Evolutionary conservation across 2,888 invertebrate genomes (phyloP), one percentile per base, ranked within the genome.

Genomic region (Athrips mouffetella): DNA sequence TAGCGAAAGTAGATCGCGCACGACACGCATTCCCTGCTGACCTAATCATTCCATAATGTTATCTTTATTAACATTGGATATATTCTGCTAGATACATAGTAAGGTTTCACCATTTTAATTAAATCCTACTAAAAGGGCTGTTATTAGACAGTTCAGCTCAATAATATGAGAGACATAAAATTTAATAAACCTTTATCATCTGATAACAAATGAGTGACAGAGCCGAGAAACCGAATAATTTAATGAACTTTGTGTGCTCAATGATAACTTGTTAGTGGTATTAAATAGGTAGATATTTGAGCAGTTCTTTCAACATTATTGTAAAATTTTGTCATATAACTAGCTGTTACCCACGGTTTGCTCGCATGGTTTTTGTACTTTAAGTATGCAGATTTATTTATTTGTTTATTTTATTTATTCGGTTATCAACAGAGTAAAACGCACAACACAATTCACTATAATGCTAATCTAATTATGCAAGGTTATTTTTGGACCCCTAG

Each of bases 101-200:
- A 67, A 68, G 71, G 67, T 65, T 72, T 70, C 71, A 76, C 75
- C 59, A 68, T 75, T 79, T 80, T 81, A 80, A 84, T 82, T 72
- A 81, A 73, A 62, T 59, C 67, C 65, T 63, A 69, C 67, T 66
- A 60, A 70, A 66, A 73, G 69, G 62, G 61, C 58, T 68, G 81
- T 81, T 83, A 82, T 78, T 15, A 59, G 63, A 15, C 35, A 45
- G 57, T 66, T 61, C 58, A 65, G 58, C 59, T 56, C 63, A 61
- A 72, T 80, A 75, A 73, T 70, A 73, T 60, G 63, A 71, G 66
- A 70, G 66, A 62, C 68, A 64, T 71, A 69, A 76, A 82, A 80
- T 79, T 83, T 84, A 86, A 84, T 86, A 83, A 80, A 73, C 68
- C 65, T 56, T 73, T 86, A 86, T 85, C 85, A 58, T 59, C 18